phyloP scores from a whole-genome alignment of 2,113 vertebrate species.

The Serinus canaria region DNA sequence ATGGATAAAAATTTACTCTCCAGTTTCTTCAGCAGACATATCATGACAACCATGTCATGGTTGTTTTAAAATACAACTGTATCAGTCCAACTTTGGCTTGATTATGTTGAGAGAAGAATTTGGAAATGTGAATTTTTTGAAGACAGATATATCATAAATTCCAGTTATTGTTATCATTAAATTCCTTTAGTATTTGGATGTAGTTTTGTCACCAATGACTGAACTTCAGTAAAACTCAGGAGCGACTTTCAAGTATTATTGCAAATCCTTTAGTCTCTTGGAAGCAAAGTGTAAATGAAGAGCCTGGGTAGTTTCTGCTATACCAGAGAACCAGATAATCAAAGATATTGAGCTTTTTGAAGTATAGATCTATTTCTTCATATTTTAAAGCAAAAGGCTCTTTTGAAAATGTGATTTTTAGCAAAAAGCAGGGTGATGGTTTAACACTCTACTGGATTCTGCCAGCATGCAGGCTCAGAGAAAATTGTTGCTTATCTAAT shows the following conservation, averaged over 20 bases:
- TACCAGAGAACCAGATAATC: neutral
- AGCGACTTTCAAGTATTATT: neutral
- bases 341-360: neutral
- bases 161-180: neutral
- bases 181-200: neutral
- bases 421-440: neutral
- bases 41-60: neutral
- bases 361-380: neutral
- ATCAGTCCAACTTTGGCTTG: neutral
- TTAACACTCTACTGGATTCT: neutral
- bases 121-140: neutral
- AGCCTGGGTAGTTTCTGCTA: neutral
- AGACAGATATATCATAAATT: neutral
- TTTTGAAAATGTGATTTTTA: neutral
- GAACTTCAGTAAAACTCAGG: neutral
- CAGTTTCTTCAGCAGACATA: neutral
- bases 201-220: neutral
- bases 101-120: neutral
- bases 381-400: neutral
- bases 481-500: slow-evolving; percentile 41
- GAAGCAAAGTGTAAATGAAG: neutral
- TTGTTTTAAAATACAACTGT: neutral
- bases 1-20: neutral
- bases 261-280: neutral
- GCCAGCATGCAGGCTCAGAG: neutral